Evolutionary conservation across 2,888 invertebrate genomes (phyloP), one percentile per base, ranked within the genome.

Genomic region (Eristalis tenax): DNA sequence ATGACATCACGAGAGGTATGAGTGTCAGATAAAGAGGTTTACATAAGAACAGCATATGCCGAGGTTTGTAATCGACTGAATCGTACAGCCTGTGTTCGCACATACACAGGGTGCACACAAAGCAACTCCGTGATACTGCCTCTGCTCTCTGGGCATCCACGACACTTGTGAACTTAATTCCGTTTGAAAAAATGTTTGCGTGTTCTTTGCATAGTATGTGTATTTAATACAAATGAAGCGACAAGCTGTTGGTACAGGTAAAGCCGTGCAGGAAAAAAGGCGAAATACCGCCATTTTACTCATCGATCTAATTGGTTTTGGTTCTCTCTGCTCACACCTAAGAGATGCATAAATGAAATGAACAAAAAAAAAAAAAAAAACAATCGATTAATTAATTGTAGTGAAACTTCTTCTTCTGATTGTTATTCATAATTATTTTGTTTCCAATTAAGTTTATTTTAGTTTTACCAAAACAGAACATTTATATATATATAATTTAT

Each of bases 241-340:
- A 65, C 75, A 71, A 59, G 70, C 43, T 63, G 69, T 79, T 64
- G 86, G 86, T 87, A 73, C 75, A 87, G 83, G 86, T 82, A 83
- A 75, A 77, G 15, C 43, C 23, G 35, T 23, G 4, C 4, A 32
- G 10, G 10, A 38, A 43, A 57, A 43, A n/a, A 50, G 18, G 8
- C 18, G 8, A 50, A 50, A 8, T 4, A 50, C 18, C 43, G 43
- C 43, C 18, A 18, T 15, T 18, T 18, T 68, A 43, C 38, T 23
- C 8, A 65, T 35, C 13, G 18, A 18, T 68, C 0, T 59, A 57
- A 63, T 76, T 66, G n/a, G 43, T 56, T 77, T 66, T 10, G 22
- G 76, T 77, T 71, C 15, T 22, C 35, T 56, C 11, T 50, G 38
- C 56, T 8, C 63, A 71, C 56, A 6, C 40, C 59, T 35, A 68